Base-by-base conservation (phyloP, 2,797 vertebrate genomes). In the Hyperoplus lanceolatus region DNA sequence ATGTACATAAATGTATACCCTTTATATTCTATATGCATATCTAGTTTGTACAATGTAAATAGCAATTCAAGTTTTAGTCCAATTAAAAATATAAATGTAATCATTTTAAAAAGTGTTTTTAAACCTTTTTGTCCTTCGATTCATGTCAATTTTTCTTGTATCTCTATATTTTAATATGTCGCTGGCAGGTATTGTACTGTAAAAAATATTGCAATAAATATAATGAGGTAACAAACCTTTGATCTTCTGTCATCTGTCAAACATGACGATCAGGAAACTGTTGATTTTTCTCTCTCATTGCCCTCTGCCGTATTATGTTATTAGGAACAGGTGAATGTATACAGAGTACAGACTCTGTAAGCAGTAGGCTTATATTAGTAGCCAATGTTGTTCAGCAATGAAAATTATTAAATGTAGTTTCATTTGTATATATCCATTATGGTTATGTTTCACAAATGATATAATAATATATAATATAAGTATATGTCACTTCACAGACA, bases 31-130 rank as follows among this genome's bases (percentile, higher is more conserved):
- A 92, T 92, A 94, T 93, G 91, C 91, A 94, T 93, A 94, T 96
- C 90, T 95, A 95, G 94, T 95, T 95, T 96, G 90, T 95, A 96
- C 93, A 95, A 92, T 96, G 95, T 96, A 96, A 94, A 96, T 96
- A 95, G 90, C 61, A 84, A 91, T 88, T 87, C 81, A 86, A 92
- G 92, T 90, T 94, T 94, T 93, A 95, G 95, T 90, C 92, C 56
- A 73, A 93, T 92, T 86, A 93, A 95, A 93, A 92, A 84, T 87
- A 89, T 92, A 88, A 90, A 91, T 94, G 89, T 94, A 94, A 94
- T 93, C 73, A 95, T 94, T 95, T 94, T 95, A 84, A 92, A 29
- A 95, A 94, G 92, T 94, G 94, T 93, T 94, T 95, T 95, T 95
- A 93, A 93, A 94, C 88, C 88, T 87, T 74, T 89, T 87, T 93